A percentile compares a stretch with the other conserved stretches of the same genome.
phyloP scores from a whole-genome alignment of 2,113 vertebrate genomes.

The Microtus pennsylvanicus region DNA sequence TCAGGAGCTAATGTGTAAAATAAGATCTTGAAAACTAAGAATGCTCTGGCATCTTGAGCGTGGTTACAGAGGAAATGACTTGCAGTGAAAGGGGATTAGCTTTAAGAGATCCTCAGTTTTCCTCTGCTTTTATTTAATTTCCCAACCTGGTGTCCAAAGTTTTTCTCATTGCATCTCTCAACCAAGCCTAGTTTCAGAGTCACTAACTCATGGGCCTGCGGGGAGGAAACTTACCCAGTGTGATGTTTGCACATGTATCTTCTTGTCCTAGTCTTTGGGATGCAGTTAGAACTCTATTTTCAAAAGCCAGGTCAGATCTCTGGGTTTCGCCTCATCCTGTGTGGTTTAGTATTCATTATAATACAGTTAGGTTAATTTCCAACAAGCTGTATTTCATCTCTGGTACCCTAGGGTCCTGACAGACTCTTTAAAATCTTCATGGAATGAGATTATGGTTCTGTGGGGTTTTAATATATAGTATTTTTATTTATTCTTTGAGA shows the following conservation, averaged over 20 bases:
- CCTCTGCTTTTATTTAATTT: neutral
- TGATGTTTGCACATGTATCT: neutral
- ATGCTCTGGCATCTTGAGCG: neutral
- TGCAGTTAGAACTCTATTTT: too few species aligned
- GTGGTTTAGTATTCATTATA: neutral
- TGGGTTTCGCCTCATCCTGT: accelerated
- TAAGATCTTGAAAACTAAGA: neutral
- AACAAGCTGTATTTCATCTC: neutral
- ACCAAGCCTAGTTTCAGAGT: slow-evolving; percentile 3
- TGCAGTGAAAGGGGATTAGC: neutral
- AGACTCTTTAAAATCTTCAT: neutral
- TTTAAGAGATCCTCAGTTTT: neutral
- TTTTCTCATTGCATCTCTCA: neutral
- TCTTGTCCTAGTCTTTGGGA: neutral
- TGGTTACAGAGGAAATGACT: neutral
- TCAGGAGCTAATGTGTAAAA: neutral
- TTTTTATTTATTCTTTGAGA: neutral
- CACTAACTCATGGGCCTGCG: neutral
- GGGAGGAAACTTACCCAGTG: neutral
- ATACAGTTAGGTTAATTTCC: neutral
- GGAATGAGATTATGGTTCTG: neutral
- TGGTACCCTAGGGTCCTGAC: neutral
- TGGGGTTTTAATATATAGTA: neutral
- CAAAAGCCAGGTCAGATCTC: neutral
- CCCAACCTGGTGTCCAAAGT: neutral